These are phyloP conservation scores for Oikopleura dioica DNA, from an alignment of 23 tunicate genomes.

Conservation along the genomic window DNA sequence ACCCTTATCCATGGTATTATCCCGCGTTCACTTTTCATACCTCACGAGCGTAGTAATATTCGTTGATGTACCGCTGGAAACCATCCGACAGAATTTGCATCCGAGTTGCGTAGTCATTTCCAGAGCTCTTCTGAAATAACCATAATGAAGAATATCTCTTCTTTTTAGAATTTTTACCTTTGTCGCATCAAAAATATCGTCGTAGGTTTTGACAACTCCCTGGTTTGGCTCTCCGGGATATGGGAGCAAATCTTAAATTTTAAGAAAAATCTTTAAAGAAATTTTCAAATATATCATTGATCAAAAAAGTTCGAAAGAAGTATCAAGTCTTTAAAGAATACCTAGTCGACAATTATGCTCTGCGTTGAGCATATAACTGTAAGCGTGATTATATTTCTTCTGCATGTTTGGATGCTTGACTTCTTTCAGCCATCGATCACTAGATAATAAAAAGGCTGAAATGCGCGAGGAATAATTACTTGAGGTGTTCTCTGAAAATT, in stretches of 20 bases:
- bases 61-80: not conserved
- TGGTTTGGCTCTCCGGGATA: not conserved
- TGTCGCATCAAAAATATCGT: not conserved
- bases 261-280: too few relatives aligned
- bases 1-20: too few relatives aligned
- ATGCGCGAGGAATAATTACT: too few relatives aligned
- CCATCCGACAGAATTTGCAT: not conserved
- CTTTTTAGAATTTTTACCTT: not conserved
- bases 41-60: not conserved
- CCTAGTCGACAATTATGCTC: not conserved
- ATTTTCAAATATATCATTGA: too few relatives aligned
- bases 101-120: not conserved
- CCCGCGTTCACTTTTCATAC: too few relatives aligned
- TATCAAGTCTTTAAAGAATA: too few relatives aligned
- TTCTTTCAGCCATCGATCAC: not conserved
- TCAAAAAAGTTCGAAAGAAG: too few relatives aligned
- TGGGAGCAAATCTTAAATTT: too few relatives aligned
- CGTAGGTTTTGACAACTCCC: not conserved
- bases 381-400: not conserved
- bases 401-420: not conserved
- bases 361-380: not conserved
- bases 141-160: not conserved
- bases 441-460: too few relatives aligned
- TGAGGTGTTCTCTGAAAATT: slow-evolving; percentile 3
- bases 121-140: not conserved